A percentile compares a stretch with the other conserved stretches of the same genome.
These are phyloP conservation scores for Aeoliscus strigatus DNA, from an alignment of 2,797 vertebrate genomes.

Conservation along the genomic window DNA sequence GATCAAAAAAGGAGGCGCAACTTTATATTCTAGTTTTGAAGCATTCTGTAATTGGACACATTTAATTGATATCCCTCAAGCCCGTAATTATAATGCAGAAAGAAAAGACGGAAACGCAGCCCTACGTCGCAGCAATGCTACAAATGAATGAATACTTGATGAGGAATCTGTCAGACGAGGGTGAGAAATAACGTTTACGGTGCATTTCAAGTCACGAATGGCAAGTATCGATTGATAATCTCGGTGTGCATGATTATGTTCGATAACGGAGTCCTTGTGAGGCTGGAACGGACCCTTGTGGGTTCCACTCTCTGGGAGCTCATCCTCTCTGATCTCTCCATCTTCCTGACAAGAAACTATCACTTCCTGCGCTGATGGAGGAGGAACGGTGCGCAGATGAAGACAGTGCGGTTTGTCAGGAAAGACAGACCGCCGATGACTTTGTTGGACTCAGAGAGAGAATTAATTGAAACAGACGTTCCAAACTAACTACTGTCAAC, in stretches of 20 bases:
- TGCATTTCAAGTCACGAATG: conserved; percentile 33
- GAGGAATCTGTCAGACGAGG: conserved; percentile 36
- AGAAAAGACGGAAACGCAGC: conserved; percentile 34
- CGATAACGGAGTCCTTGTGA: conserved; percentile 61
- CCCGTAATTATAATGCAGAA: conserved; percentile 63
- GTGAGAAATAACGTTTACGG: conserved; percentile 37
- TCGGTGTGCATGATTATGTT: conserved; percentile 43
- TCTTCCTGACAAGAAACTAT: conserved; percentile 70
- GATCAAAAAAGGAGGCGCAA: conserved; percentile 68
- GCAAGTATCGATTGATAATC: conserved; percentile 59
- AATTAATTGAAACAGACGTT: conserved; percentile 67
- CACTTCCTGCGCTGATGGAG: conserved; percentile 62
- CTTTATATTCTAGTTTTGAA: conserved; percentile 71
- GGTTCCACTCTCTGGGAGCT: conserved; percentile 58
- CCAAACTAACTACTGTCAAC: conserved; percentile 59
- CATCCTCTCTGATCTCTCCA: conserved; percentile 66
- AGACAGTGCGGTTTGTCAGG: conserved; percentile 52
- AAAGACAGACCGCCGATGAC: conserved; percentile 50
- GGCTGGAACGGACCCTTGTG: conserved; percentile 62
- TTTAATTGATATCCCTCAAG: conserved; percentile 75
- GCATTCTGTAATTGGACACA: conserved; percentile 72
- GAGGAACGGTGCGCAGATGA: conserved; percentile 51
- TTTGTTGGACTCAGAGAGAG: conserved; percentile 56
- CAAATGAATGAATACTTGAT: conserved; percentile 44
- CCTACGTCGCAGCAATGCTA: conserved; percentile 33